Evolutionary conservation across 2,888 invertebrate species (phyloP), one percentile per base, ranked within the genome.

Genomic region (Rhorus exstirpatorius): DNA sequence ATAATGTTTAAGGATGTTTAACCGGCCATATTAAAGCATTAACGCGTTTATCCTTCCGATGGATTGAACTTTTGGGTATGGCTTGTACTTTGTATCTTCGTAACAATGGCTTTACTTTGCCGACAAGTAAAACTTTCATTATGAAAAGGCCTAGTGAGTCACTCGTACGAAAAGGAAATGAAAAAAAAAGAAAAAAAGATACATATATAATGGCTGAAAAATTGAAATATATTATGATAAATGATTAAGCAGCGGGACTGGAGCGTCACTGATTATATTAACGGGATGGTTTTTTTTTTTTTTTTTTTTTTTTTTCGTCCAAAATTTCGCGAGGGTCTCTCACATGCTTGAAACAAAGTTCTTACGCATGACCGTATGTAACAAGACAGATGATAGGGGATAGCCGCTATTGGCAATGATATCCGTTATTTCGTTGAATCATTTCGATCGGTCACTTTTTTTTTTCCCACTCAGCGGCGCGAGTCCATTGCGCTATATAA

Each of bases 71-170:
- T 49, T 26, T 58, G 46, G 67, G 38, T 41, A 72, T 67, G 67
- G 81, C 71, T 81, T 76, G 72, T 77, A 75, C 70, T 70, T 70
- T 71, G 63, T 63, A 70, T 55, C 80, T 80, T 76, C 65, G 63
- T 80, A 55, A 71, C 58, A 76, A 70, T 61, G 70, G 75, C 70
- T 80, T 76, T 55, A 70, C 58, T 70, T 61, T 31, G 7, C 4
- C 58, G 26, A 82, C 75, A 84, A 83, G 85, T 78, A 85, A 85
- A 84, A 85, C 85, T 86, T 87, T 79, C 79, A 83, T 81, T 86
- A 85, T 81, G 81, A 86, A 84, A 86, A 83, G 88, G 87, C 87
- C 87, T 87, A 87, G 85, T 84, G 81, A 86, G 79, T 85, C 85
- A 85, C 71, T 84, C 76, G 76, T 70, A 60, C 76, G 61, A 77